A percentile compares a stretch with the other conserved stretches of the same genome.
These are phyloP conservation scores for Leucania comma DNA, from an alignment of 2,888 invertebrate species.

Conservation along the genomic window DNA sequence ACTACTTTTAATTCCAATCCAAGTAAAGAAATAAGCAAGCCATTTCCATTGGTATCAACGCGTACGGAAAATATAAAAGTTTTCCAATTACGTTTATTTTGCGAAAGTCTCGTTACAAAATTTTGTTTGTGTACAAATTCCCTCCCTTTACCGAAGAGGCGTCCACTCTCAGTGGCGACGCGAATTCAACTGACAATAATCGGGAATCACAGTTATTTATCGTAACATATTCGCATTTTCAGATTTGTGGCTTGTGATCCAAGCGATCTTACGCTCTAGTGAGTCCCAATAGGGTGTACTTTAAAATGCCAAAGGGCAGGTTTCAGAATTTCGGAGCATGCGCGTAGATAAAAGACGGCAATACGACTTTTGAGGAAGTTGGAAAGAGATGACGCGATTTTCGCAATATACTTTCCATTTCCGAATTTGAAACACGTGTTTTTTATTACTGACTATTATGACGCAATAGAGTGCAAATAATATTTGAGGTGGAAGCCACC, in stretches of 20 bases:
- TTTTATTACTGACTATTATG: slow-evolving; percentile 45
- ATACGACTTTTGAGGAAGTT: slow-evolving; percentile 42
- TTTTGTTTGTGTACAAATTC: slow-evolving; percentile 24
- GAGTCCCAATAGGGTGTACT: slow-evolving; percentile 68
- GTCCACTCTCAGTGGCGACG: slow-evolving; percentile 63
- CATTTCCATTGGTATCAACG: slow-evolving; percentile 30
- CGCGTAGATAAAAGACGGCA: slow-evolving; percentile 73
- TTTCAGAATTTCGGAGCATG: slow-evolving; percentile 76
- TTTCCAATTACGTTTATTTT: slow-evolving; percentile 43
- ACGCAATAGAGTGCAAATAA: slow-evolving; percentile 29
- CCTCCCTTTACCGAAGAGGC: slow-evolving; percentile 37
- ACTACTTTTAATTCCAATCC: slow-evolving; percentile 50
- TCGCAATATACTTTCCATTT: slow-evolving; percentile 64
- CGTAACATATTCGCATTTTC: slow-evolving; percentile 65
- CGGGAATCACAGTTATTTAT: slow-evolving; percentile 68
- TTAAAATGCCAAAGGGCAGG: slow-evolving; percentile 69
- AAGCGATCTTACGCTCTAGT: slow-evolving; percentile 69
- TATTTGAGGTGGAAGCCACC: slow-evolving; percentile 18
- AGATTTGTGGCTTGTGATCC: slow-evolving; percentile 52
- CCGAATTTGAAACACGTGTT: slow-evolving; percentile 69
- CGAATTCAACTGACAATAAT: slow-evolving; percentile 77
- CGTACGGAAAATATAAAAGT: slow-evolving; percentile 39
- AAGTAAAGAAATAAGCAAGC: slow-evolving; percentile 8
- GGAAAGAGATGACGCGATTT: slow-evolving; percentile 69
- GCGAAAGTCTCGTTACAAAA: slow-evolving; percentile 11